Base-by-base conservation (phyloP, 2,888 invertebrate species). In the Hypomecis punctinalis region DNA sequence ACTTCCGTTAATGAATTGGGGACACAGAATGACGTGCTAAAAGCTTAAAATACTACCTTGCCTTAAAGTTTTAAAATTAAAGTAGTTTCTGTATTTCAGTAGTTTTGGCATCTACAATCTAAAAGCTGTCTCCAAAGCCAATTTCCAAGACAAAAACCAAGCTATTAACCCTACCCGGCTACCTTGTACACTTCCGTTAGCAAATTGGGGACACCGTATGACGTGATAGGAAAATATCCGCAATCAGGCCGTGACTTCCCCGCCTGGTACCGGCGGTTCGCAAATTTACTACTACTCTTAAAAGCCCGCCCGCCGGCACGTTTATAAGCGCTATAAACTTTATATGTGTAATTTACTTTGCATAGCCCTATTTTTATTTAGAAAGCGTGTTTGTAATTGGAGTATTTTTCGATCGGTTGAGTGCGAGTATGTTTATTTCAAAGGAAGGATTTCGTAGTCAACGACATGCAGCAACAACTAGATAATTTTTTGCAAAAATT, bases 221-320 rank as follows among this genome's bases (percentile, higher is more conserved):
- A 56, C 56, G 57, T 59, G 61, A 53, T 57, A 48, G 53, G 43
- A 66, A 62, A 63, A 68, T 60, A 61, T 59, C 63, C 52, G 66
- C 68, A 58, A 53, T 40, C 39, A 23, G 54, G 40, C 54, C 51
- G 71, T 48, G 70, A 61, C 61, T 56, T 63, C 62, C 35, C 66
- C 33, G 57, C 39, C 61, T 67, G 72, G 67, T 47, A 72, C 70
- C 37, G 63, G 40, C 55, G 45, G 57, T 52, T 67, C 46, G 48
- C 23, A 39, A 64, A 67, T 71, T 71, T 69, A 67, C 71, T 67
- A 62, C 66, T 57, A 54, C 61, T 66, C 65, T 66, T 68, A 67
- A 65, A 61, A 61, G 65, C 61, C 53, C 52, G 42, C 64, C 39
- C 55, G 59, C 51, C 57, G 57, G 61, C 61, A 66, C 65, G 61